phyloP scores from a whole-genome alignment of 1,140 invertebrate species.

The Aphelenchoides avenae region DNA sequence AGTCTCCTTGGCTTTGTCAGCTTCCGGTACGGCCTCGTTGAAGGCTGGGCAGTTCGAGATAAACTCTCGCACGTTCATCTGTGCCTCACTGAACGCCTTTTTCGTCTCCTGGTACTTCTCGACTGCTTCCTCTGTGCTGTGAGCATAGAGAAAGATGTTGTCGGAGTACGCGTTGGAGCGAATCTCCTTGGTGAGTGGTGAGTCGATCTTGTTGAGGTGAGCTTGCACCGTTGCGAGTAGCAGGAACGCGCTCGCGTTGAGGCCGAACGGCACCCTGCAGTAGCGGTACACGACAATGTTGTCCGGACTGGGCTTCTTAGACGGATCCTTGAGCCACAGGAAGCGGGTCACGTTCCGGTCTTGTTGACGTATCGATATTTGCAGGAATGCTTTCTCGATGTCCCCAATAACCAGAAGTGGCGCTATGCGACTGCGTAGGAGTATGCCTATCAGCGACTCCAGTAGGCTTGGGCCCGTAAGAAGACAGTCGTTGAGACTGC shows the following conservation, averaged over 20 bases:
- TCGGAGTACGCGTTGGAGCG: slow-evolving; percentile 4
- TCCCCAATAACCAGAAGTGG: too few relatives aligned
- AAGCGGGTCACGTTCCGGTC: slow-evolving; percentile 11
- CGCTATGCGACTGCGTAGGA: too few relatives aligned
- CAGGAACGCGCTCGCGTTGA: slow-evolving; percentile 13
- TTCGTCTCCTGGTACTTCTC: neutral
- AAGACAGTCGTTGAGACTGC: too few relatives aligned
- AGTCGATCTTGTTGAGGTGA: slow-evolving; percentile 7
- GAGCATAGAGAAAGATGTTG: slow-evolving; percentile 3
- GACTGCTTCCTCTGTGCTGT: slow-evolving; percentile 9
- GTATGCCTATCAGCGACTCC: too few relatives aligned
- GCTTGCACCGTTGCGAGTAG: neutral
- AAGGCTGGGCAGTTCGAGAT: neutral
- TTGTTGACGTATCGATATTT: slow-evolving; percentile 1
- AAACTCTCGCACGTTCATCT: slow-evolving; percentile 26
- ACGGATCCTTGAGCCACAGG: slow-evolving; percentile 8
- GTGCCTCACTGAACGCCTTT: slow-evolving; percentile 1
- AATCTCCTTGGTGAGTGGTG: slow-evolving; percentile 4
- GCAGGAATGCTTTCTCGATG: slow-evolving; percentile 14
- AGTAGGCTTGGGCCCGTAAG: too few relatives aligned
- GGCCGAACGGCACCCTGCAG: slow-evolving; percentile 6
- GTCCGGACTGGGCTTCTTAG: neutral
- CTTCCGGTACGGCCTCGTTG: neutral
- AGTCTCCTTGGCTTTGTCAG: neutral
- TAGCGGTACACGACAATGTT: slow-evolving; percentile 7